Base-by-base conservation (phyloP, 1,140 invertebrate species). In the Heliconius congener region DNA sequence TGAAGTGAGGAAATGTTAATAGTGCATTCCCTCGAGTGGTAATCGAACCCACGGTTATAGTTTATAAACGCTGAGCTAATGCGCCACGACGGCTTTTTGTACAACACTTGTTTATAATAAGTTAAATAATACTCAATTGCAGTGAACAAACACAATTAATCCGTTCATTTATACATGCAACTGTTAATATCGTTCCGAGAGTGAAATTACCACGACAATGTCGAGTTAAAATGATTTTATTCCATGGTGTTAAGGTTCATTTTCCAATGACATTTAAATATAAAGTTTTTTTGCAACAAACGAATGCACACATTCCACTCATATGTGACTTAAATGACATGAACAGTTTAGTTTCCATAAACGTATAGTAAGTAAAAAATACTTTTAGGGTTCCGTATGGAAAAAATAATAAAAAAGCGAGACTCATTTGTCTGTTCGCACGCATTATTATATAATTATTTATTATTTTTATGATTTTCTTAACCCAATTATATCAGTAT, bases 171-270 rank as follows among this genome's bases (percentile, higher is more conserved):
- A 73, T 78, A 74, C 72, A 79, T 74, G 73, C 78, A 71, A 79
- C 73, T 71, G 73, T 79, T 79, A 79, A 79, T 79, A 73, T 74
- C 72, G 73, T 79, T 30, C 73, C 52, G 78, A 79, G 73, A 79
- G 78, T 74, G 78, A 79, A 79, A 79, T 52, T 75, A 19, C 30
- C 18, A 66, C 42, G 13, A 30, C 6, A 13, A 23, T 18, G 8
- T 52, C 8, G 13, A 55, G 42, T 11, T 39, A 79, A 74, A 74
- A 71, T 71, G 27, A 23, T 73, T 75, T 66, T 79, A 79, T 34
- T 1, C 27, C 18, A 3, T 55, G 8, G 27, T 19, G 6, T 39
- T 71, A 74, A 79, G 73, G 60, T 42, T 50, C 34, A 50, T 70
- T 71, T 46, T 74, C 23, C 60, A 27, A 66, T 30, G 27, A 30